Conservation (phyloP, 2,113 vertebrate genomes). For the Laticauda colubrina region DNA sequence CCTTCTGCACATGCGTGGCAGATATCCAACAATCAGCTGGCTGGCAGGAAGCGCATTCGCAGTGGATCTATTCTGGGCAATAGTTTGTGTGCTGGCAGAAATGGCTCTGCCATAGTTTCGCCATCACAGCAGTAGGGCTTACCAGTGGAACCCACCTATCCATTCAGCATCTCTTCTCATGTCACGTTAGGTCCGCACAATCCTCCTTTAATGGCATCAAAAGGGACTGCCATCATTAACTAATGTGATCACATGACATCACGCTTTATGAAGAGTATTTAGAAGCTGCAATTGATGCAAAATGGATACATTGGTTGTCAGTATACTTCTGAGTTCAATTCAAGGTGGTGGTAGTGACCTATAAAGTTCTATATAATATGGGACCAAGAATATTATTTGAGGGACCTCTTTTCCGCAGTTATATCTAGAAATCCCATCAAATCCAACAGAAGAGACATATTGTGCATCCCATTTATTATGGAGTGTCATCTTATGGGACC, state of each 20-base stretch:
- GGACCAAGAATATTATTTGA: neutral
- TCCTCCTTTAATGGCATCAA: neutral
- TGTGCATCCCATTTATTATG: neutral
- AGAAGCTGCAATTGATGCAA: neutral
- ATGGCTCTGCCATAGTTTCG: no score
- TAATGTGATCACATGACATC: neutral
- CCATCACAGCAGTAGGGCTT: neutral
- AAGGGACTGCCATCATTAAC: neutral
- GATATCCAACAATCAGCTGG: no score
- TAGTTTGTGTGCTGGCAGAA: no score
- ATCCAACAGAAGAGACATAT: neutral
- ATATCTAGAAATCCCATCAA: neutral
- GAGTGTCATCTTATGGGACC: no score
- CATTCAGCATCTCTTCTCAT: neutral
- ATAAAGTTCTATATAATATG: neutral
- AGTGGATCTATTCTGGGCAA: no score
- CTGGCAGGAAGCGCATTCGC: no score
- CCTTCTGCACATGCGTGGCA: no score
- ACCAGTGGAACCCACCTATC: neutral
- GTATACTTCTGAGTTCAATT: neutral
- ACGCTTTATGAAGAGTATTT: neutral
- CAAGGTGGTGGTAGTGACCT: neutral
- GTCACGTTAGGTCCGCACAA: neutral
- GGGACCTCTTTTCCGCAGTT: neutral
- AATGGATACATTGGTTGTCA: neutral